Base-by-base conservation (phyloP, 1,140 invertebrate genomes). In the Melitaea cinxia region DNA sequence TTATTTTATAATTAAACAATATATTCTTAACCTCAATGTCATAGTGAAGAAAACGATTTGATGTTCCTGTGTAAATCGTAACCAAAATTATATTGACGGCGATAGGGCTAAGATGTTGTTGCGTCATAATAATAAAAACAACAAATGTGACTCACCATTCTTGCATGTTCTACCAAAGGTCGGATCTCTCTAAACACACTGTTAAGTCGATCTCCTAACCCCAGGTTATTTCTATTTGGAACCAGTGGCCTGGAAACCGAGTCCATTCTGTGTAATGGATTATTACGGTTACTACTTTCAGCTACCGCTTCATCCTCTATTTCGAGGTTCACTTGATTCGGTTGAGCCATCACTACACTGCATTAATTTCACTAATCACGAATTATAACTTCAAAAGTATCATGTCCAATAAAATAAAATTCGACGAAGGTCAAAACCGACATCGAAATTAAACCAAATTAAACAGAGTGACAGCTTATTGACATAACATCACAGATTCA, bases 181-280 rank as follows among this genome's bases (percentile, higher is more conserved):
- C 88, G 75, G 14, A 91, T 89, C 72, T 91, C 88, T 70, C 87
- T 84, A 52, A 91, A 85, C 12, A 91, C 87, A 77, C 70, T 86
- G 65, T 88, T 88, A 15, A 91, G 70, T 12, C 87, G 81, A 58
- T 91, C 88, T 17, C 88, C 87, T 24, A 91, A 73, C 15, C 86
- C 84, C 56, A 88, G 33, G 67, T 83, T 85, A 65, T 61, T 84
- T 68, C 85, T 84, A 62, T 79, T 85, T 19, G 70, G 45, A 53
- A 64, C 68, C 45, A 73, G 23, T 59, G 75, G 75, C 58, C 88
- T 83, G n/a, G 83, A 54, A 62, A 75, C 72, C 15, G 85, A 80
- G 53, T 90, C 85, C 73, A 83, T 69, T 72, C 86, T 78, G 47
- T 82, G 78, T 26, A 86, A 65, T 21, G 75, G 69, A 72, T 77